Evolutionary conservation across 2,113 vertebrate genomes (phyloP).

Genomic region (Corythaeola cristata): DNA sequence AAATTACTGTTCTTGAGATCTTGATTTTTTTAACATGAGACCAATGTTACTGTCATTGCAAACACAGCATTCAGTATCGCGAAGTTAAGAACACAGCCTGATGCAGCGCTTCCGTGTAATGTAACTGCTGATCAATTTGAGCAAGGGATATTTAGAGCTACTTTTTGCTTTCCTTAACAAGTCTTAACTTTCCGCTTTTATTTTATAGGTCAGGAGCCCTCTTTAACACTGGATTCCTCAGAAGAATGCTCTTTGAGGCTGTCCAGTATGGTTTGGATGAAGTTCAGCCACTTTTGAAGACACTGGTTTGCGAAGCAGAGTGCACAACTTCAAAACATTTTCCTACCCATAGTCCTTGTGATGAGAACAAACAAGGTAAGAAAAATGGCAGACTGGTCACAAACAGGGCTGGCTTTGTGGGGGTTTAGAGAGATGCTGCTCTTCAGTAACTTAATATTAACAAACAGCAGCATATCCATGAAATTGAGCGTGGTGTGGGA

Average conservation of each 20-base stretch:
- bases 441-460: background rate
- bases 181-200: background rate
- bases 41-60: background rate
- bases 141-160: background rate
- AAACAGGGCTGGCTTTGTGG: background rate
- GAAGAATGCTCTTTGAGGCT: constrained; percentile 89
- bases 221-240: constrained; percentile 91
- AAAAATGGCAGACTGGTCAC: background rate
- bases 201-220: constrained; percentile 86
- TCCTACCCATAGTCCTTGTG: constrained; percentile 67
- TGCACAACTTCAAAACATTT: constrained; percentile 85
- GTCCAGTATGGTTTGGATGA: constrained; percentile 88
- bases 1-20: background rate
- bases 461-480: background rate
- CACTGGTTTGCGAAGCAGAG: constrained; percentile 90
- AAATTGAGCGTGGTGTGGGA: background rate
- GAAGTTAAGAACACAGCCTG: background rate
- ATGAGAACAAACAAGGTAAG: constrained; percentile 86
- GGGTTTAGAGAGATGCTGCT: background rate
- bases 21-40: background rate
- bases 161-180: background rate
- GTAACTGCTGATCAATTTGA: background rate
- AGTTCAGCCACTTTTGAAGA: constrained; percentile 90
- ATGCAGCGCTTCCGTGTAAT: background rate
- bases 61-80: accelerated